Base-by-base conservation (phyloP, 2,888 invertebrate species). In the Apodemia mormo region DNA sequence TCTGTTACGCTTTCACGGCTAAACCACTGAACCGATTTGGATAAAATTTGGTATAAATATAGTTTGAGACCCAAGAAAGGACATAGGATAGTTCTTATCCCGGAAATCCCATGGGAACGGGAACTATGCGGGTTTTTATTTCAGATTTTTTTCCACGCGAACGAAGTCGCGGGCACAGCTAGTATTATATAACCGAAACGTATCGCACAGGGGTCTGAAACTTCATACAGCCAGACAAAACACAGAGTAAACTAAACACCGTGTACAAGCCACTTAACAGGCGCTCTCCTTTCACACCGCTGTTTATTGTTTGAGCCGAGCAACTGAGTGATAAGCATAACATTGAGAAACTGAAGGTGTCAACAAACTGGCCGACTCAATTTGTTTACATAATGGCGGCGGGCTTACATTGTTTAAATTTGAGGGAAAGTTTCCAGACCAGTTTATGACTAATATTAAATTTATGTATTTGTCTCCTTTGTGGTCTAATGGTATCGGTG, bases 281-380 rank as follows among this genome's bases (percentile, higher is more conserved):
- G 70, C 70, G 68, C 64, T 43, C 68, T 68, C 64, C 56, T 49
- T 49, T 58, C 64, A 71, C 65, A 45, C 61, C 54, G 66, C 66
- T 72, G 73, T 73, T 71, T 73, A 71, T 49, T 72, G 66, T 72
- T 66, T 65, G 49, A 58, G 49, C 61, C 56, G 64, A 71, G 68
- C 69, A 73, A 71, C 67, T 73, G 71, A 72, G 71, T 72, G 75
- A 75, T 75, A 74, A 73, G 74, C 73, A 75, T 71, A 71, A 74
- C 70, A 68, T 64, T 66, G 70, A 70, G 74, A 70, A 72, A 71
- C 71, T 70, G 71, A 68, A 73, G 73, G 73, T 74, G 74, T 75
- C 74, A 70, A 73, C 70, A 71, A 66, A 69, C 70, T 68, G 71
- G 49, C 66, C 71, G 58, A 66, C 52, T 52, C 65, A 54, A 66